Evolutionary conservation across 2,113 vertebrate species (phyloP).

Genomic region (Typhlomys cinereus): DNA sequence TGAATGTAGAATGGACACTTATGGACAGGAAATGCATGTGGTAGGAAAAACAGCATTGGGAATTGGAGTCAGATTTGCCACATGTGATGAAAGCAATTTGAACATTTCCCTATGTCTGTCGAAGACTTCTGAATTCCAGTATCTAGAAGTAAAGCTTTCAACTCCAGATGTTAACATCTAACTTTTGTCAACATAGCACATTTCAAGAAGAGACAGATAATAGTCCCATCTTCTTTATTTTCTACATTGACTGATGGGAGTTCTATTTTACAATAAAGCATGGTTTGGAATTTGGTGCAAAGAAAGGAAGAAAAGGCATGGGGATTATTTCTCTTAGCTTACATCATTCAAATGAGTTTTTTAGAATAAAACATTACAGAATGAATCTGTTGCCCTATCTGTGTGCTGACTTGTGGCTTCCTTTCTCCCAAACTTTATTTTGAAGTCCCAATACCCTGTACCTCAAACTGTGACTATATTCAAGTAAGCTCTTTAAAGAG

Average conservation of each 20-base stretch:
- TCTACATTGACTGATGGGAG: background rate
- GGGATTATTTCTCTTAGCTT: background rate
- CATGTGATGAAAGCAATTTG: background rate
- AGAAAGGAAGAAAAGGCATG: background rate
- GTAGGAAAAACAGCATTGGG: background rate
- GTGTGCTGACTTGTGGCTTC: background rate
- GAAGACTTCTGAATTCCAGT: background rate
- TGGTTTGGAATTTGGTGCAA: background rate
- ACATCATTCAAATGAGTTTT: background rate
- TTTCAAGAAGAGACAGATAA: background rate
- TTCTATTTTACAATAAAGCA: background rate
- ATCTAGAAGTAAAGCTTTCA: background rate
- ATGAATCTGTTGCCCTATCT: background rate
- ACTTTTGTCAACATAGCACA: background rate
- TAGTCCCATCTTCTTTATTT: background rate
- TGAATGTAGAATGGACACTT: background rate
- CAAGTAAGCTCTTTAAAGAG: background rate
- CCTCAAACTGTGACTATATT: background rate
- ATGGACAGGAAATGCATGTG: accelerated
- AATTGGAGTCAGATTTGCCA: background rate
- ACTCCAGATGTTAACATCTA: background rate
- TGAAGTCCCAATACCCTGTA: background rate
- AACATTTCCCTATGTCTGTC: background rate
- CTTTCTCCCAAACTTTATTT: background rate
- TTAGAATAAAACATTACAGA: background rate